phyloP scores from a whole-genome alignment of 2,888 invertebrate species.

The Drosophila limbata region DNA sequence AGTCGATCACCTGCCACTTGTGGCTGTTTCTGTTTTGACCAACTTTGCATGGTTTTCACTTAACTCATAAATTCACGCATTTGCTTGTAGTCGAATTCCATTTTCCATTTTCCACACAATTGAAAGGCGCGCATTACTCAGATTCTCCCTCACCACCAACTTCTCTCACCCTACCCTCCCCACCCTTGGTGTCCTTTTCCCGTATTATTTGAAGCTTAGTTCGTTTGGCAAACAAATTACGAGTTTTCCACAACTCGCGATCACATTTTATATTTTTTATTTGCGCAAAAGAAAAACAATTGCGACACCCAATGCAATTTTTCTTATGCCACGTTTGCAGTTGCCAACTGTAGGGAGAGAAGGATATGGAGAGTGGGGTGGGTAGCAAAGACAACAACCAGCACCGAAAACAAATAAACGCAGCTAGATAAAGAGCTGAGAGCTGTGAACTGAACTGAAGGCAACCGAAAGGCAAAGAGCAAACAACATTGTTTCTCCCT shows the following conservation, averaged over 20 bases:
- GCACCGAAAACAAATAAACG: conserved; percentile 66
- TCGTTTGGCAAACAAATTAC: conserved; percentile 31
- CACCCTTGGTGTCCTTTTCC: not conserved
- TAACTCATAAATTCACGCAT: conserved; percentile 43
- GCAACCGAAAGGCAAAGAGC: conserved; percentile 43
- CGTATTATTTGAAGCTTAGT: conserved; percentile 12
- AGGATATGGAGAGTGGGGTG: not conserved
- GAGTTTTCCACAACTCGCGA: conserved; percentile 34
- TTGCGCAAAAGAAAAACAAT: conserved; percentile 58
- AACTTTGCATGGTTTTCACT: conserved; percentile 37
- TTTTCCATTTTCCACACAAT: conserved; percentile 79
- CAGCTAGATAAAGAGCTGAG: conserved; percentile 63
- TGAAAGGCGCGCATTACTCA: conserved; percentile 73
- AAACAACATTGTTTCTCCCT: conserved; percentile 37
- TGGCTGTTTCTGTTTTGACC: conserved; percentile 6
- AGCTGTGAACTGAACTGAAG: conserved; percentile 17
- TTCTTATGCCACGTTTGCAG: conserved; percentile 35
- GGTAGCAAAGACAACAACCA: conserved; percentile 52
- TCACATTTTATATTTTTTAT: conserved; percentile 36
- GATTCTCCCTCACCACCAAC: not conserved
- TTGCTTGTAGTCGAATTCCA: conserved; percentile 10
- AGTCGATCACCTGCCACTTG: not conserved
- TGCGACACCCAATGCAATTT: conserved; percentile 60
- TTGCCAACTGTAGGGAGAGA: not conserved
- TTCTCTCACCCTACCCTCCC: not conserved